Base-by-base conservation (phyloP, 1,140 invertebrate genomes). In the Neuroterus valhalla region DNA sequence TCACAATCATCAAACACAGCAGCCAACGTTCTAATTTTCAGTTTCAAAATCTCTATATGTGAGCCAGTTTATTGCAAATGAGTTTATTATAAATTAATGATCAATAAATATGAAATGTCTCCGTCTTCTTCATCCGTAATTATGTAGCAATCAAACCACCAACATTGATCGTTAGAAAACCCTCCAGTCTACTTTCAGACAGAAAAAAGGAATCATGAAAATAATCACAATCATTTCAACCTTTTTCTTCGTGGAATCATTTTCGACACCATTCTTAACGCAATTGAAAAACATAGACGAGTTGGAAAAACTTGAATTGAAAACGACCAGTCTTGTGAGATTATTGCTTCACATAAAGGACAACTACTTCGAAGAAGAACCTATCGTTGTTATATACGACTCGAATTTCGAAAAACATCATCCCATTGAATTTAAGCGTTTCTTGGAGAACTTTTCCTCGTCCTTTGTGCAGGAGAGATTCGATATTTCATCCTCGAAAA, bases 331-430 rank as follows among this genome's bases (percentile, higher is more conserved):
- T n/a, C 55, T 62, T 23, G 2, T 62, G 15, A 62, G 14, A 31
- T n/a, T 62, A 62, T 62, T 62, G 12, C 12, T 62, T 31, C 12
- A 62, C 31, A 62, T 62, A 62, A 62, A 62, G 31, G n/a, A 62
- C 6, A 31, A 62, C n/a, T 91, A 93, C 81, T 83, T 94, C 8
- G 84, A 83, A 31, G 91, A 92, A 66, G 94, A 93, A 77, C 90
- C 90, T 1, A 91, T 93, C 0, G 87, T 92, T n/a, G 91, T 94
- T 74, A 88, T 94, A 14, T 94, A 94, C 70, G 93, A 94, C 75
- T 85, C 78, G 44, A 88, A 84, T 79, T 90, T 92, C 2, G 91
- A 92, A 84, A 84, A 87, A 17, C 85, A 86, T n/a, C 91, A 93
- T 67, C 88, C 84, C 8, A 80, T 91, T 11, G 82, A 94, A 26